Conservation (phyloP, 2,113 vertebrate species). For the Sigmodon hispidus region DNA sequence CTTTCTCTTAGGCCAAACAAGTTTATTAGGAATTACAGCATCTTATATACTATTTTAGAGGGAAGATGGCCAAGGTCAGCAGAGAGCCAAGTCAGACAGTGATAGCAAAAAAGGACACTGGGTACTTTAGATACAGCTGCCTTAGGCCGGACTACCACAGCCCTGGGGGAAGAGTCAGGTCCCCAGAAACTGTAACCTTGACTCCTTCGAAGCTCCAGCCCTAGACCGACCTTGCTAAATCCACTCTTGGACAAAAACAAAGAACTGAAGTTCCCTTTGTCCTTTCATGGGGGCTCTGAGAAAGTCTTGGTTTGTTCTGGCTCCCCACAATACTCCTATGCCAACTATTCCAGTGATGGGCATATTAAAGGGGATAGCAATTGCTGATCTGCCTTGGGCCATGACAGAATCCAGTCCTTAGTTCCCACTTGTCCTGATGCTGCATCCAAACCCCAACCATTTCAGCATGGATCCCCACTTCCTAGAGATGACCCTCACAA, state of each 20-base stretch:
- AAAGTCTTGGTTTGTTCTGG: background rate
- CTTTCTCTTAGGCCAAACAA: background rate
- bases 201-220: background rate
- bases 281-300: background rate
- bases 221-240: background rate
- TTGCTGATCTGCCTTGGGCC: background rate
- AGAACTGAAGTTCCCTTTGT: background rate
- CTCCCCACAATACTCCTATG: background rate
- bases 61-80: background rate
- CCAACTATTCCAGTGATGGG: background rate
- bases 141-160: background rate
- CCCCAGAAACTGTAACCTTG: background rate
- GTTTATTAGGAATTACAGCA: background rate
- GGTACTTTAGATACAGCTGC: background rate
- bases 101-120: background rate
- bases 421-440: background rate
- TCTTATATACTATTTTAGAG: background rate
- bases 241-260: background rate
- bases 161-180: background rate
- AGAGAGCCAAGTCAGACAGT: background rate
- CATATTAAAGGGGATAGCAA: background rate
- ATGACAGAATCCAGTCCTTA: background rate
- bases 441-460: background rate
- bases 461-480: background rate
- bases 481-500: background rate